A percentile compares a stretch with the other conserved stretches of the same genome.
Evolutionary conservation across 2,888 invertebrate species (phyloP).

Genomic region (Agrenia bidenticulata): DNA sequence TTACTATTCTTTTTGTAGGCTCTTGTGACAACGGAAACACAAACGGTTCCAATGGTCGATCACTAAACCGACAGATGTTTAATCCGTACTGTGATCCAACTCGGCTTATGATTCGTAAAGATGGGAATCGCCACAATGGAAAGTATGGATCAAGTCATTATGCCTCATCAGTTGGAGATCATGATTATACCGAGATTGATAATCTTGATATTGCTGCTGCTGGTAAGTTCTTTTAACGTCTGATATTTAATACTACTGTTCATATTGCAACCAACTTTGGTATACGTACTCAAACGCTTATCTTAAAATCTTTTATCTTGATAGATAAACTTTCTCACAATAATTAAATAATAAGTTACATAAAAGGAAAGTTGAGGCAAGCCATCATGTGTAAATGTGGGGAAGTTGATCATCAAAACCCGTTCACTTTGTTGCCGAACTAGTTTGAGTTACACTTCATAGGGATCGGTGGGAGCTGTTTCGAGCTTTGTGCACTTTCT

Average conservation of each 20-base stretch:
- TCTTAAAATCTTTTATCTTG: no score
- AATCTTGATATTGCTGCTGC: slow-evolving; percentile 55
- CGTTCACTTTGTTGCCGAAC: no score
- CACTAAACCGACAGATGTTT: slow-evolving; percentile 22
- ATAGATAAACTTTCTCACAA: no score
- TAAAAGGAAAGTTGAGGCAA: no score
- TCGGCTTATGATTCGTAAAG: slow-evolving; percentile 26
- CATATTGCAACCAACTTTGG: no score
- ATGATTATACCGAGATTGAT: slow-evolving; percentile 57
- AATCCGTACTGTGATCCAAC: slow-evolving; percentile 44
- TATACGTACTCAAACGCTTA: no score
- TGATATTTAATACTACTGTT: no score
- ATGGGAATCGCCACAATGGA: not conserved
- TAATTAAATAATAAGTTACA: no score
- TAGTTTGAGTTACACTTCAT: not conserved
- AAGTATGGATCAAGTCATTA: slow-evolving; percentile 20
- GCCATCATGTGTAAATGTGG: no score
- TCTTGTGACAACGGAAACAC: slow-evolving; percentile 36
- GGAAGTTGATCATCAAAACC: no score
- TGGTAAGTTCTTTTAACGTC: slow-evolving; percentile 55
- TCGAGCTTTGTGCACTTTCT: not conserved
- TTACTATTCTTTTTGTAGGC: no score
- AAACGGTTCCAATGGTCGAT: slow-evolving; percentile 6
- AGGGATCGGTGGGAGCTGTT: not conserved
- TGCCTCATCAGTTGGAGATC: slow-evolving; percentile 51